These are phyloP conservation scores for Grus americana DNA, from an alignment of 2,113 vertebrate species.

Conservation along the genomic window DNA sequence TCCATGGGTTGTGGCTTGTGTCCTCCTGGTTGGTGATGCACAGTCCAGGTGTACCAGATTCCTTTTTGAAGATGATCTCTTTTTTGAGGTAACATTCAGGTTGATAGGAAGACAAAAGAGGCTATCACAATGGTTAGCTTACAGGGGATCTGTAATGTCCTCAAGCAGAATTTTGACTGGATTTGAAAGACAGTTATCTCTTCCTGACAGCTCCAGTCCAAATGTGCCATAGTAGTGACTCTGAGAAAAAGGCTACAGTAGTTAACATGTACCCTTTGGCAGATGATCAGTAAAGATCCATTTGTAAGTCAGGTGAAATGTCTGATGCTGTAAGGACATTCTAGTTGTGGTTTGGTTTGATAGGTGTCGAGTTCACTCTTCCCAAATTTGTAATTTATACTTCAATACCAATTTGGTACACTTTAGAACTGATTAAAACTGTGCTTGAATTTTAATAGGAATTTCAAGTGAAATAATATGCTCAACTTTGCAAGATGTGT, in stretches of 20 bases:
- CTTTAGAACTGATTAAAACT: background rate
- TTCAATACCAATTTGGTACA: background rate
- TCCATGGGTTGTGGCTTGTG: background rate
- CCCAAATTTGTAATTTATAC: background rate
- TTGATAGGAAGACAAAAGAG: background rate
- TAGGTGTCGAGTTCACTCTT: background rate
- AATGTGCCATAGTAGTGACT: background rate
- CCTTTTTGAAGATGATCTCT: background rate
- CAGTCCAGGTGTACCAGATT: background rate
- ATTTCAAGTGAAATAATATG: background rate
- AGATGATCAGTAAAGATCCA: background rate
- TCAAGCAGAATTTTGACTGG: background rate
- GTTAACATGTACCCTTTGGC: background rate
- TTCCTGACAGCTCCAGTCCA: background rate
- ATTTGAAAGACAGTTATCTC: background rate
- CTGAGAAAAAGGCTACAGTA: background rate
- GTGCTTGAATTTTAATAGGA: background rate
- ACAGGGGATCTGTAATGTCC: background rate
- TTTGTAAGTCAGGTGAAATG: background rate
- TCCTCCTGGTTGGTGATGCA: rapidly evolving
- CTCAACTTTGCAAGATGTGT: background rate
- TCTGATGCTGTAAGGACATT: background rate
- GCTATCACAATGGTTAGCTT: background rate
- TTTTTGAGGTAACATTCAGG: background rate
- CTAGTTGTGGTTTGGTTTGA: background rate